A percentile compares a stretch with the other conserved stretches of the same genome.
Conservation (phyloP, 30 jellyfish, hydroid and myxozoan species). For the Aurelia aurita complex sp. Pacific region DNA sequence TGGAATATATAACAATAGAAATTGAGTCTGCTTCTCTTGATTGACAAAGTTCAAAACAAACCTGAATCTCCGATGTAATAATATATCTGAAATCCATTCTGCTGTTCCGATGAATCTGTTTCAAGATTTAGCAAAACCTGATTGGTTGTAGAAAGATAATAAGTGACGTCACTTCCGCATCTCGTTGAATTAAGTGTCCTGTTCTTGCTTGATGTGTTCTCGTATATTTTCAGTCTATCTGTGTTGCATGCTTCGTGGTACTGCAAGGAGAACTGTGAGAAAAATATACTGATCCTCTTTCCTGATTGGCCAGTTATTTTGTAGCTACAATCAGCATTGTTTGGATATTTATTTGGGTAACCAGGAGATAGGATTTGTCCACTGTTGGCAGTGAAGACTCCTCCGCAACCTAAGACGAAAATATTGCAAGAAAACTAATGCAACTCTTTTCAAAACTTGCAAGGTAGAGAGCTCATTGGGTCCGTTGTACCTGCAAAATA, state of each 20-base stretch:
- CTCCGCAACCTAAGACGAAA: slow-evolving; percentile 12
- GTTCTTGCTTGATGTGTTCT: slow-evolving; percentile 9
- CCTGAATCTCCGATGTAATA: slow-evolving; percentile 15
- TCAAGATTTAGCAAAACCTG: slow-evolving; percentile 13
- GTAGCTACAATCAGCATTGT: slow-evolving; percentile 52
- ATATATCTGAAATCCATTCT: slow-evolving; percentile 44
- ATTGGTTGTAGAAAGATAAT: slow-evolving; percentile 42
- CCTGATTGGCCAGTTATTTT: slow-evolving; percentile 54
- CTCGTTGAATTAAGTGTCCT: slow-evolving; percentile 11
- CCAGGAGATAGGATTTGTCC: slow-evolving; percentile 70
- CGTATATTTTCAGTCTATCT: slow-evolving; percentile 49
- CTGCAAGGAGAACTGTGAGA: slow-evolving; percentile 51
- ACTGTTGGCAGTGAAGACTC: slow-evolving; percentile 13
- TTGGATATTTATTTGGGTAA: slow-evolving; percentile 61
- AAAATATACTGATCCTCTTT: slow-evolving; percentile 28
- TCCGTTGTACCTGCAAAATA: too few species aligned
- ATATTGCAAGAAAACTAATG: too few species aligned
- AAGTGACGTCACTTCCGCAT: slow-evolving; percentile 39
- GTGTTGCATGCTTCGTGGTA: slow-evolving; percentile 17
- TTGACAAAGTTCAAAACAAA: neutral
- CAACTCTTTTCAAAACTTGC: too few species aligned
- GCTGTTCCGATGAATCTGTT: slow-evolving; percentile 42
- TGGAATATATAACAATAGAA: too few species aligned
- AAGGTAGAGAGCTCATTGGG: too few species aligned
- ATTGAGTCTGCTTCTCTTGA: too few species aligned